Evolutionary conservation across 1,140 invertebrate genomes (phyloP).

Genomic region (Cydia amplana): DNA sequence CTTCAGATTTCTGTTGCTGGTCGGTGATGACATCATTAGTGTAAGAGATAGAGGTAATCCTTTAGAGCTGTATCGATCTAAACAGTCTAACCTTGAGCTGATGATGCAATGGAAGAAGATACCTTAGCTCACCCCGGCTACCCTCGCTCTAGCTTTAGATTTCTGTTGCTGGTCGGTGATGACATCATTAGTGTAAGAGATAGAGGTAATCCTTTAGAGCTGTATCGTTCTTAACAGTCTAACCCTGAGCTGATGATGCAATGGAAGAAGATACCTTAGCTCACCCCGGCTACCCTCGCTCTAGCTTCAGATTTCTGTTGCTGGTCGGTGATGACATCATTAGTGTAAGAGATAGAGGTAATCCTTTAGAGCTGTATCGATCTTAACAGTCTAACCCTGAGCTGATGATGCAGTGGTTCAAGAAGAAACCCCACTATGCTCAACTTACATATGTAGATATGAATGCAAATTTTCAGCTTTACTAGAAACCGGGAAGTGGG

Average conservation of each 20-base stretch:
- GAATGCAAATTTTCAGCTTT: too few species aligned
- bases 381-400: too few species aligned
- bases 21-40: slow-evolving; percentile 69
- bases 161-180: slow-evolving; percentile 57
- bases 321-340: slow-evolving; percentile 67
- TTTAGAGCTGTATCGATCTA: too few species aligned
- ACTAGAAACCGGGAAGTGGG: too few species aligned
- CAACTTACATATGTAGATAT: too few species aligned
- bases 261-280: slow-evolving; percentile 63
- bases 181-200: slow-evolving; percentile 71
- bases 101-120: slow-evolving; percentile 58
- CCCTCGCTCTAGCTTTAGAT: slow-evolving; percentile 55
- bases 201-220: slow-evolving; percentile 55
- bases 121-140: slow-evolving; percentile 61
- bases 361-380: background rate
- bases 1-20: slow-evolving; percentile 53
- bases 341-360: slow-evolving; percentile 71
- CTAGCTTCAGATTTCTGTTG: slow-evolving; percentile 55
- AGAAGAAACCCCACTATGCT: too few species aligned
- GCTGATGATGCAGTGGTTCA: too few species aligned
- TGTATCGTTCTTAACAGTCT: slow-evolving; percentile 35
- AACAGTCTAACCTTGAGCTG: slow-evolving; percentile 47
- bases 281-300: slow-evolving; percentile 60
- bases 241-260: slow-evolving; percentile 52
- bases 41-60: slow-evolving; percentile 68